These are phyloP conservation scores for Erynnis tages DNA, from an alignment of 2,888 invertebrate genomes.

Conservation along the genomic window DNA sequence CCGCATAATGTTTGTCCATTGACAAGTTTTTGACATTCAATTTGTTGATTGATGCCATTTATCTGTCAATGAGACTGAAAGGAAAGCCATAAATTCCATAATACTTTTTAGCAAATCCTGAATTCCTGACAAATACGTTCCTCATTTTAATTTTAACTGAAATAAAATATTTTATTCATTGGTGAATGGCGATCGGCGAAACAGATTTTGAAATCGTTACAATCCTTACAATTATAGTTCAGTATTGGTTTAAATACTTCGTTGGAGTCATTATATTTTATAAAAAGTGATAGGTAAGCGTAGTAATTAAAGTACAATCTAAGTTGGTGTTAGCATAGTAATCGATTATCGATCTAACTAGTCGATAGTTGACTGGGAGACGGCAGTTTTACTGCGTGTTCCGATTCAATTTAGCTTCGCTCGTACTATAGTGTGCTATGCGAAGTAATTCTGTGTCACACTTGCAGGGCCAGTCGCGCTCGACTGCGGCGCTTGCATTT, in stretches of 20 bases:
- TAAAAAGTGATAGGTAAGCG: slow-evolving; percentile 10
- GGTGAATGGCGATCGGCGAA: too few species aligned
- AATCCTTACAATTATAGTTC: too few species aligned
- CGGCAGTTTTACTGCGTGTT: neutral
- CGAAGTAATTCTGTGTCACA: slow-evolving; percentile 13
- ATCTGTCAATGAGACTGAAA: too few species aligned
- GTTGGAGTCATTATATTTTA: neutral
- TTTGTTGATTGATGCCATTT: too few species aligned
- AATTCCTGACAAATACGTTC: too few species aligned
- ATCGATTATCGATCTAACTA: slow-evolving; percentile 17
- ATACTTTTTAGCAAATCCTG: too few species aligned
- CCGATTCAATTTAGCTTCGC: neutral
- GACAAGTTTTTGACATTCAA: too few species aligned
- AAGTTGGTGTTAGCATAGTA: slow-evolving; percentile 13
- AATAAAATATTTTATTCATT: too few species aligned
- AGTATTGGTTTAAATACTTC: neutral
- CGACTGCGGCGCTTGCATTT: neutral
- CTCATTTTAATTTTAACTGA: too few species aligned
- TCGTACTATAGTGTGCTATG: slow-evolving; percentile 23
- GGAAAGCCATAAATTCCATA: too few species aligned
- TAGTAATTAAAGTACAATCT: neutral
- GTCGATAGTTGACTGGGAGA: neutral
- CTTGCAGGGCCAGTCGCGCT: slow-evolving; percentile 27
- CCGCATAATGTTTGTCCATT: too few species aligned
- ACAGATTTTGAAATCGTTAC: too few species aligned